Evolutionary conservation across 2,888 invertebrate genomes (phyloP).

Genomic region (Saturnia japonica): DNA sequence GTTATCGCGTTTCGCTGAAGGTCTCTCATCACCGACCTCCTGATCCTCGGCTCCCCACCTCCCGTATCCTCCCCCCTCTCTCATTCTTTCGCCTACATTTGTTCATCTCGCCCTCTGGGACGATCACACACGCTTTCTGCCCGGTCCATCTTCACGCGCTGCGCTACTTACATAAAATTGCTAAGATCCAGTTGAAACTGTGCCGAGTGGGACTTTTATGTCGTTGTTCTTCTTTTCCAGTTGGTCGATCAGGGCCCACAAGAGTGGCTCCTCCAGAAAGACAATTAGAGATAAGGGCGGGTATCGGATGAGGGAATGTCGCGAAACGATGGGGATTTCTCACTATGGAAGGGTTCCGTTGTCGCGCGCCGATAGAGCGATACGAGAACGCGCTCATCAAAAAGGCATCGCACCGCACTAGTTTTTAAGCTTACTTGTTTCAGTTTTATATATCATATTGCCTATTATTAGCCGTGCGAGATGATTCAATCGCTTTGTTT

Average conservation of each 20-base stretch:
- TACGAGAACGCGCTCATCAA: conserved; percentile 71
- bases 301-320: conserved; percentile 77
- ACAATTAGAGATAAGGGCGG: conserved; percentile 79
- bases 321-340: conserved; percentile 78
- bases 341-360: conserved; percentile 79
- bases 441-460: conserved; percentile 61
- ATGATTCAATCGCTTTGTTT: conserved; percentile 69
- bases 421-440: conserved; percentile 73
- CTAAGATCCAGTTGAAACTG: conserved; percentile 60
- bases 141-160: conserved; percentile 78
- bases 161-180: conserved; percentile 74
- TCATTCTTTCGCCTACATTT: conserved; percentile 37
- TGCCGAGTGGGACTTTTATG: conserved; percentile 79
- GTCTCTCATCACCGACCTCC: conserved; percentile 73
- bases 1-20: conserved; percentile 77
- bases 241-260: conserved; percentile 82
- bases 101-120: conserved; percentile 70
- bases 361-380: conserved; percentile 54
- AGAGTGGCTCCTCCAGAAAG: conserved; percentile 82
- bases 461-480: conserved; percentile 72
- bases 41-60: conserved; percentile 38
- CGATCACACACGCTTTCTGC: conserved; percentile 75
- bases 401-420: conserved; percentile 81
- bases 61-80: conserved; percentile 38
- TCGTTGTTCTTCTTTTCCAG: conserved; percentile 82